phyloP scores from a whole-genome alignment of 2,888 invertebrate genomes.

The Abrostola triplasia region DNA sequence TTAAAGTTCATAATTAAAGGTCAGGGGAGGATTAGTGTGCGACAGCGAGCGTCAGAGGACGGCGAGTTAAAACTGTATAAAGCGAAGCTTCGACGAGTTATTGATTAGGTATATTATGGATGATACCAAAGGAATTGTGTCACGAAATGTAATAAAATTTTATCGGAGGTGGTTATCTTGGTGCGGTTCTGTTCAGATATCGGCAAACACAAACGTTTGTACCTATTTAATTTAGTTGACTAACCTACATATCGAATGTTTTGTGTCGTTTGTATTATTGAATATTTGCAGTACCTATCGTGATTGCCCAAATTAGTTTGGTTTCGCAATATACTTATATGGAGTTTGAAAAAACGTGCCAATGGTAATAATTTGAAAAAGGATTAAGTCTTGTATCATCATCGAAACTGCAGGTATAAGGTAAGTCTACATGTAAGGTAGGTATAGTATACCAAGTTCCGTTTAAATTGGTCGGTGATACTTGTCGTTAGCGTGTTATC shows the following conservation, averaged over 20 bases:
- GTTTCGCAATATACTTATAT: constrained; percentile 25
- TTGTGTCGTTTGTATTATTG: constrained; percentile 26
- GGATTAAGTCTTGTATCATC: too few relatives aligned
- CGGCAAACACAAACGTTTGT: constrained; percentile 56
- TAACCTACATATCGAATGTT: constrained; percentile 50
- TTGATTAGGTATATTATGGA: constrained; percentile 59
- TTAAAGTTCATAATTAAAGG: constrained; percentile 62
- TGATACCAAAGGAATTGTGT: constrained; percentile 68
- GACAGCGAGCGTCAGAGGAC: constrained; percentile 7
- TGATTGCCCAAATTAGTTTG: constrained; percentile 13
- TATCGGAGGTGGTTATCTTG: constrained; percentile 72
- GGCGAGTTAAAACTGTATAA: constrained; percentile 26
- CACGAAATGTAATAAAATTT: constrained; percentile 74
- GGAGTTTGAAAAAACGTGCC: too few relatives aligned
- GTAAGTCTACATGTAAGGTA: too few relatives aligned
- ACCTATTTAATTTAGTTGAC: constrained; percentile 54
- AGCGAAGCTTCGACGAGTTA: constrained; percentile 47
- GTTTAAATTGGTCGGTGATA: not conserved
- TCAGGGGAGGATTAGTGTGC: constrained; percentile 51
- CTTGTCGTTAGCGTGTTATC: not conserved
- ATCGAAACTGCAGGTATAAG: too few relatives aligned
- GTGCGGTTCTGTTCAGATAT: constrained; percentile 59
- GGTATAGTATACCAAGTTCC: not conserved
- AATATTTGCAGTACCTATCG: constrained; percentile 9
- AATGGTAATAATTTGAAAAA: not conserved